Percentiles rank a stretch among this genome's conserved stretches.
Conservation (phyloP, 2,113 vertebrate genomes). For the Callionymus lyra region DNA sequence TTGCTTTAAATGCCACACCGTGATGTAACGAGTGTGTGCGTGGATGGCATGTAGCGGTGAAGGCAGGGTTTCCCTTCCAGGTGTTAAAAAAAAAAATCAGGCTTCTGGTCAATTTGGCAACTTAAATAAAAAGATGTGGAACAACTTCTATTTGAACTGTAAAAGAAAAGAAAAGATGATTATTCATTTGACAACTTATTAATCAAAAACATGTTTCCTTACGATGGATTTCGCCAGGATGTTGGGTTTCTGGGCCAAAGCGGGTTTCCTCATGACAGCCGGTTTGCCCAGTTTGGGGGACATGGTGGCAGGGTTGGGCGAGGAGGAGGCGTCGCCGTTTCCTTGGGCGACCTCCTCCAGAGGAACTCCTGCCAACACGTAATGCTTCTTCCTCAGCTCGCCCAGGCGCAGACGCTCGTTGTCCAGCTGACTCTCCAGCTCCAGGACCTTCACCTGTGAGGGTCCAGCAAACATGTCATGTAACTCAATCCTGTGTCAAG, state of each 20-base stretch:
- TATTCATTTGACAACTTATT: neutral
- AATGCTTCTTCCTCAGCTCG: slow-evolving; percentile 87
- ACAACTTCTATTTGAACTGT: slow-evolving; percentile 49
- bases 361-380: slow-evolving; percentile 71
- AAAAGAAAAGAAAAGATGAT: slow-evolving; percentile 7
- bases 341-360: slow-evolving; percentile 36
- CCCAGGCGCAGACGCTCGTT: slow-evolving; percentile 82
- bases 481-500: too few species aligned
- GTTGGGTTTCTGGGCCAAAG: slow-evolving; percentile 79
- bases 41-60: neutral
- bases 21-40: slow-evolving; percentile 5
- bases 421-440: slow-evolving; percentile 81
- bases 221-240: slow-evolving; percentile 56
- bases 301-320: slow-evolving; percentile 11
- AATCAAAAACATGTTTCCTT: slow-evolving; percentile 3
- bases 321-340: slow-evolving; percentile 38
- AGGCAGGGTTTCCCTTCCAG: slow-evolving; percentile 9
- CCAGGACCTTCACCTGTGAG: slow-evolving; percentile 85
- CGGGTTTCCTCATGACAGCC: slow-evolving; percentile 73
- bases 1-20: slow-evolving; percentile 19
- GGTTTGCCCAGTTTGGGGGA: slow-evolving; percentile 59
- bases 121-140: slow-evolving; percentile 14
- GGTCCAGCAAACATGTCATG: too few species aligned
- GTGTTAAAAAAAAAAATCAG: slow-evolving; percentile 6
- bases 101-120: slow-evolving; percentile 41